These are phyloP conservation scores for Cheilosia grossa DNA, from an alignment of 2,888 invertebrate genomes.

Conservation along the genomic window DNA sequence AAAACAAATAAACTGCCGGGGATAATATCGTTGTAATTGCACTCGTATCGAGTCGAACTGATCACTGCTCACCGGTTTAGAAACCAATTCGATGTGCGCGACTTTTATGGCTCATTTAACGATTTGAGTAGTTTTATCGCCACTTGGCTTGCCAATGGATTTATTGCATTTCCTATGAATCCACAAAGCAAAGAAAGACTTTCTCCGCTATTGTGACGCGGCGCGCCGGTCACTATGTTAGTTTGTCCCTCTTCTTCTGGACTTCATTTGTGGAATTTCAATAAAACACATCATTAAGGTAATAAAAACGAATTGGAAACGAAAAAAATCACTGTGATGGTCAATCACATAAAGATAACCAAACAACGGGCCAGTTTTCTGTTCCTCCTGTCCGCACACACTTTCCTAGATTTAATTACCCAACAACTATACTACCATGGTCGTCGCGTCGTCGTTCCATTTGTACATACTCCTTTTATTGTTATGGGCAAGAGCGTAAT, in stretches of 20 bases:
- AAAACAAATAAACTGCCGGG: constrained; percentile 62
- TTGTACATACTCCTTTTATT: constrained; percentile 67
- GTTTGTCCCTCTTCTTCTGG: constrained; percentile 31
- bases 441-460: constrained; percentile 39
- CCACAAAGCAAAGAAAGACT: constrained; percentile 50
- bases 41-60: constrained; percentile 56
- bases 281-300: constrained; percentile 73
- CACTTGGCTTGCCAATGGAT: constrained; percentile 38
- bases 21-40: constrained; percentile 64
- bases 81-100: constrained; percentile 57
- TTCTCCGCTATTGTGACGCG: constrained; percentile 33
- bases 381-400: constrained; percentile 66
- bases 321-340: constrained; percentile 66
- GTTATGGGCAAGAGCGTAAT: constrained; percentile 60
- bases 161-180: constrained; percentile 61
- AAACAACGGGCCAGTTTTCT: constrained; percentile 50
- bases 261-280: constrained; percentile 67
- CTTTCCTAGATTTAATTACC: constrained; percentile 71
- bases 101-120: constrained; percentile 69
- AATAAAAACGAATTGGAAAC: constrained; percentile 72
- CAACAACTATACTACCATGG: constrained; percentile 54
- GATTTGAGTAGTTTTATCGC: constrained; percentile 68
- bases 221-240: constrained; percentile 2
- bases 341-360: constrained; percentile 71
- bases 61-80: constrained; percentile 50